Evolutionary conservation across 2,888 invertebrate species (phyloP), one percentile per base, ranked within the genome.

Genomic region (Sepiola atlantica): DNA sequence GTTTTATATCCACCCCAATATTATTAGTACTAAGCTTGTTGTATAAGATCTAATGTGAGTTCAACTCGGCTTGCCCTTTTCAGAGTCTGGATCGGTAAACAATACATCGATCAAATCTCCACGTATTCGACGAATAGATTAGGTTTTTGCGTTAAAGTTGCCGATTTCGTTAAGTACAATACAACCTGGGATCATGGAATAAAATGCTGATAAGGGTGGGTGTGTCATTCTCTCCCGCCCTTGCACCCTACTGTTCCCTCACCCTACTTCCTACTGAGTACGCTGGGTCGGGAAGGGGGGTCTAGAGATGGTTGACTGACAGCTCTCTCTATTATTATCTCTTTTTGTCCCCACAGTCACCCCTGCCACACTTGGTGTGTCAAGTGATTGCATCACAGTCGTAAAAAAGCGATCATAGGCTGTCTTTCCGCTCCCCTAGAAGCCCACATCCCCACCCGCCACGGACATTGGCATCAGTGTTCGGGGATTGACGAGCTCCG

Each of bases 351-450:
- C 45, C 61, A 61, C 61, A 28, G 24, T 28, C 61, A 61, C 61
- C 28, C 21, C 45, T 45, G 61, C 28, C 28, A 61, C 61, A 61
- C 28, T 77, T 77, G 77, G 32, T 77, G 77, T 77, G 77, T n/a
- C 77, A 77, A n/a, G n/a, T 14, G 77, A 77, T 77, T 77, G 77
- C 77, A 77, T 77, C 77, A 77, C n/a, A n/a, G 77, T 77, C 77
- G 77, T 77, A 77, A 77, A 77, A 77, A 77, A 77, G n/a, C 77
- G 77, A 77, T 77, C 77, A 77, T 77, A 77, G n/a, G 14, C 77
- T 14, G n/a, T 1, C n/a, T 32, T 77, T 16, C 32, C 77, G 14
- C 16, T n/a, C 20, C n/a, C 77, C 77, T n/a, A 45, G 45, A 45
- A 45, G 8, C 45, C 2, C 2, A 45, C 45, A 45, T 45, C 45